These are phyloP conservation scores for Haliclona indistincta DNA, from an alignment of 37 sponge, comb jelly and placozoan species.

Conservation along the genomic window DNA sequence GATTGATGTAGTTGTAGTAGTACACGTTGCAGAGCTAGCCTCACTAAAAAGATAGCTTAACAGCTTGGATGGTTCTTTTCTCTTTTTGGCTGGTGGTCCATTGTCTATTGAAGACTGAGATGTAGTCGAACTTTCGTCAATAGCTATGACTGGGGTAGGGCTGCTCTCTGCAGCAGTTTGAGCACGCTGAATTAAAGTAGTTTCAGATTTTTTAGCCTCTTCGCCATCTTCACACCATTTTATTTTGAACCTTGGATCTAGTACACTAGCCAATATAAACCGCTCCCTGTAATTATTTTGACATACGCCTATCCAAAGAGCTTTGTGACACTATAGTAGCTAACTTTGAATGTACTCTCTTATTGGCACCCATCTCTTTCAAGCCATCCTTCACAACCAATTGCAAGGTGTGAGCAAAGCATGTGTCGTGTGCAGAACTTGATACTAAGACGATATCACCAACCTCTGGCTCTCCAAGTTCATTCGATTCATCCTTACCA, in stretches of 20 bases:
- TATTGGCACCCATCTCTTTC: too few relatives aligned
- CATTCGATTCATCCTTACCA: too few relatives aligned
- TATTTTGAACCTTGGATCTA: conserved; percentile 21
- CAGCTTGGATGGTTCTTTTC: conserved; percentile 12
- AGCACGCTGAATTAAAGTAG: neutral
- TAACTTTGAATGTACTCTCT: too few relatives aligned
- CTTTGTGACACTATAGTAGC: too few relatives aligned
- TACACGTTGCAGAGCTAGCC: neutral
- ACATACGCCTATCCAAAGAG: neutral
- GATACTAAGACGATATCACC: too few relatives aligned
- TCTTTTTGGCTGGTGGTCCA: conserved; percentile 13
- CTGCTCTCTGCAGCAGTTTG: neutral
- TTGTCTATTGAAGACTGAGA: conserved; percentile 8
- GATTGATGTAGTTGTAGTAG: too few relatives aligned
- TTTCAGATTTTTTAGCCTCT: neutral
- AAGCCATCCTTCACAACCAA: too few relatives aligned
- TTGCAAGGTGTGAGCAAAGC: too few relatives aligned
- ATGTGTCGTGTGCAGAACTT: too few relatives aligned
- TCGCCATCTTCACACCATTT: conserved; percentile 12
- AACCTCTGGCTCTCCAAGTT: too few relatives aligned
- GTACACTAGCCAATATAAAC: neutral
- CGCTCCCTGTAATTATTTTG: too few relatives aligned
- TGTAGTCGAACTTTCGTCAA: conserved; percentile 5
- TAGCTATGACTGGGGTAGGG: neutral
- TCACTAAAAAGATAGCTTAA: conserved; percentile 8